A percentile compares a stretch with the other conserved stretches of the same genome.
phyloP scores from a whole-genome alignment of 2,113 vertebrate genomes.

The Cryptomyrus ogoouensis region DNA sequence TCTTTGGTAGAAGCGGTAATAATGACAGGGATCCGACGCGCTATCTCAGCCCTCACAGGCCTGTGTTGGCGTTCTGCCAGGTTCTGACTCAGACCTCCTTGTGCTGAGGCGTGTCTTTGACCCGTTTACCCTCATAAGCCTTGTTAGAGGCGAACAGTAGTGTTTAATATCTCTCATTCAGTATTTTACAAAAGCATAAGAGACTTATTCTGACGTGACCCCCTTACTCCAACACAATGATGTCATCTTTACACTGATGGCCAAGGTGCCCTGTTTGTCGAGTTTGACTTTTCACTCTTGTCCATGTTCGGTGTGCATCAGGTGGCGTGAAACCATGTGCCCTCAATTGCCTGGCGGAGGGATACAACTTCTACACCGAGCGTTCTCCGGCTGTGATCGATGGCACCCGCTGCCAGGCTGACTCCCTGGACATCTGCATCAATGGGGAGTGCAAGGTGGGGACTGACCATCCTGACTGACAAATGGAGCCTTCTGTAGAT shows the following conservation, averaged over 20 bases:
- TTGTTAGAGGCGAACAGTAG: not conserved
- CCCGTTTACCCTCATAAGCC: not conserved
- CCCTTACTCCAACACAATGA: not conserved
- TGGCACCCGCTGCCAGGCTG: constrained; percentile 88
- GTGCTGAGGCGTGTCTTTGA: not conserved
- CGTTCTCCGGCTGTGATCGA: constrained; percentile 92
- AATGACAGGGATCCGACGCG: not conserved
- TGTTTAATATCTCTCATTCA: not conserved
- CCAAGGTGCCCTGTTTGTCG: not conserved
- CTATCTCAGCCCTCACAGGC: not conserved
- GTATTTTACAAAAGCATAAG: not conserved
- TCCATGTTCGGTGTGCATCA: constrained; percentile 42
- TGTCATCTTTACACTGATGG: not conserved
- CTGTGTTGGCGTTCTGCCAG: not conserved
- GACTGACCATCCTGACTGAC: not conserved
- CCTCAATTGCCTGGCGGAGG: constrained; percentile 94
- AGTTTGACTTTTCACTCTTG: not conserved
- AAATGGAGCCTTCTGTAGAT: not conserved
- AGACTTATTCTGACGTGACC: too few species aligned
- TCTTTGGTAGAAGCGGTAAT: not conserved
- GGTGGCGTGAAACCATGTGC: constrained; percentile 95
- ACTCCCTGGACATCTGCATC: constrained; percentile 97
- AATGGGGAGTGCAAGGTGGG: constrained; percentile 98
- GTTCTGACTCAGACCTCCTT: constrained; percentile 5
- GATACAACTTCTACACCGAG: constrained; percentile 98